Conservation (phyloP, 2,888 invertebrate species). For the Capitulum mitella region DNA sequence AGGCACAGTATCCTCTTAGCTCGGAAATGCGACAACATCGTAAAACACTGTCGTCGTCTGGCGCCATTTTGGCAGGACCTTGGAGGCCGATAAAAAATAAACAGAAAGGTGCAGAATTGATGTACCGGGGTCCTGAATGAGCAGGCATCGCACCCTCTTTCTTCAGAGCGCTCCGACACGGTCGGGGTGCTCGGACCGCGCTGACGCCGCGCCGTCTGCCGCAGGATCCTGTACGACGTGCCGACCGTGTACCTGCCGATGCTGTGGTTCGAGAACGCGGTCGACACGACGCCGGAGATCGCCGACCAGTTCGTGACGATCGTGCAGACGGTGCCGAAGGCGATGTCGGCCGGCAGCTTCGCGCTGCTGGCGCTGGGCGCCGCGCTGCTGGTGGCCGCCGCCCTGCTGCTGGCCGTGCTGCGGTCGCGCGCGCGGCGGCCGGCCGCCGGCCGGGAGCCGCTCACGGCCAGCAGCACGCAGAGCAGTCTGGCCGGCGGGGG, state of each 20-base stretch:
- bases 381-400: not conserved
- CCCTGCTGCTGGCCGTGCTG: not conserved
- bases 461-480: not conserved
- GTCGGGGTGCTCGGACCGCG: not conserved
- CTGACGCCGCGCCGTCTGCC: not conserved
- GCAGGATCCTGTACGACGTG: constrained; percentile 30
- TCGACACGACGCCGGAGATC: constrained; percentile 10
- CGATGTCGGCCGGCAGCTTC: constrained; percentile 31
- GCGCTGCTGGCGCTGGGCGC: constrained; percentile 1
- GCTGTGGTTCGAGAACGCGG: constrained; percentile 34
- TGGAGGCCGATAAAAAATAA: too few species aligned
- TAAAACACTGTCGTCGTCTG: too few species aligned
- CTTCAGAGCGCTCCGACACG: too few species aligned
- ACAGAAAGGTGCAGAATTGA: too few species aligned
- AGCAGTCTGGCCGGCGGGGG: not conserved
- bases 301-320: constrained; percentile 13
- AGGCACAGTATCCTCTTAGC: too few species aligned
- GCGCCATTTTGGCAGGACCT: too few species aligned
- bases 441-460: constrained; percentile 2
- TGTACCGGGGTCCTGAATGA: too few species aligned
- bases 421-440: not conserved
- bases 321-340: constrained; percentile 24
- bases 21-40: too few species aligned
- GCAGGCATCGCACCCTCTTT: too few species aligned
- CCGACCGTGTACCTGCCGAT: constrained; percentile 32